Evolutionary conservation across 2,113 vertebrate species (phyloP).

Genomic region (Ailurus styani): DNA sequence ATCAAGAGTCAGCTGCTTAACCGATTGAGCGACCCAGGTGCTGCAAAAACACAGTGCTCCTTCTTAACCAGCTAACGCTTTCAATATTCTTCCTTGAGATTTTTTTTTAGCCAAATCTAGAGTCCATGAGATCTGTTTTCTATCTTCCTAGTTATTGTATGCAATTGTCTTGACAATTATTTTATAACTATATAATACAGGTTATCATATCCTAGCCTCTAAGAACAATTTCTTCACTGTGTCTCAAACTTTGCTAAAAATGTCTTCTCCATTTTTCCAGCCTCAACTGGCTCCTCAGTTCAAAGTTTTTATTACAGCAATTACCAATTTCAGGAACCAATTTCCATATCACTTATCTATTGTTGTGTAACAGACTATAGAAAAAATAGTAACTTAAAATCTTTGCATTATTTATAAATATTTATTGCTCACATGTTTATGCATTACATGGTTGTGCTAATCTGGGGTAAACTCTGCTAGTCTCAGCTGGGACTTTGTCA

Average conservation of each 20-base stretch:
- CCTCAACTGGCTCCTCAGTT: background rate
- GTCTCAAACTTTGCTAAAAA: background rate
- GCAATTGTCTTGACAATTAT: background rate
- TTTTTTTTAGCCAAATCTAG: background rate
- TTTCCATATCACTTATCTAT: background rate
- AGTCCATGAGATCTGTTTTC: background rate
- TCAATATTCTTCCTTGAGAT: background rate
- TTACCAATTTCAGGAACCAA: background rate
- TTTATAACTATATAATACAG: background rate
- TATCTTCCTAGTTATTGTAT: background rate
- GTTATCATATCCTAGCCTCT: background rate
- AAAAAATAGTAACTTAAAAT: background rate
- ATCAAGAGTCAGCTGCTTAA: background rate
- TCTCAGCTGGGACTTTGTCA: background rate
- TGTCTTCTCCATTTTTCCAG: background rate
- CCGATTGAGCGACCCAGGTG: background rate
- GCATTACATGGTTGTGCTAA: background rate
- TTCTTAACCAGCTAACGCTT: background rate
- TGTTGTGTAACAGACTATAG: background rate
- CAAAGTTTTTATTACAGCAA: background rate
- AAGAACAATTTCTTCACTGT: background rate
- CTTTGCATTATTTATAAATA: background rate
- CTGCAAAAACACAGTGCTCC: background rate
- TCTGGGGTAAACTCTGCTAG: background rate
- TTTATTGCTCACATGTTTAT: background rate